These are phyloP conservation scores for Parapristionchus giblindavisi DNA, from an alignment of 2,888 invertebrate species.

Conservation along the genomic window DNA sequence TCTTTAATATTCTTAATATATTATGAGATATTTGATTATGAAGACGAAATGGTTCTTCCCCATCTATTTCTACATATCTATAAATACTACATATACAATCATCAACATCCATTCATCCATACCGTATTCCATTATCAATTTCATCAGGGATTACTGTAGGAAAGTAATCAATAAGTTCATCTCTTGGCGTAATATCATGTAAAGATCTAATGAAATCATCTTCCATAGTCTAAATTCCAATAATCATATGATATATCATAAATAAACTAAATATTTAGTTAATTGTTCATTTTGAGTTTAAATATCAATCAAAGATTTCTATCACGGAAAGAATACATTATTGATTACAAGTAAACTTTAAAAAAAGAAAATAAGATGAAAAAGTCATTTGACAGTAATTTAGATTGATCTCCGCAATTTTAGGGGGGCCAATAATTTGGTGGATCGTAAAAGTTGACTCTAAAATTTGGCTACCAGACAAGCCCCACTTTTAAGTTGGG, in stretches of 20 bases:
- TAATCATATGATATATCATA: not conserved
- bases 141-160: constrained; percentile 43
- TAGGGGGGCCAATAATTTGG: too few relatives aligned
- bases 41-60: constrained; percentile 55
- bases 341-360: too few relatives aligned
- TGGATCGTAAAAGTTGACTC: too few relatives aligned
- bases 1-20: constrained; percentile 12
- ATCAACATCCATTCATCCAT: not conserved
- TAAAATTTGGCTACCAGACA: too few relatives aligned
- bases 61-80: constrained; percentile 53
- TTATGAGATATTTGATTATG: constrained; percentile 45
- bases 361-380: too few relatives aligned
- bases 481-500: too few relatives aligned
- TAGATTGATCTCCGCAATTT: too few relatives aligned
- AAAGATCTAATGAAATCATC: constrained; percentile 44
- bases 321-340: too few relatives aligned
- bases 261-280: not conserved
- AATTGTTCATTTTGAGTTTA: not conserved
- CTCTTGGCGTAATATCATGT: constrained; percentile 56
- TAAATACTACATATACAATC: not conserved
- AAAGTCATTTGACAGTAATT: too few relatives aligned
- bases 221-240: constrained; percentile 41
- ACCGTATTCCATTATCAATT: constrained; percentile 37
- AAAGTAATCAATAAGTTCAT: constrained; percentile 55
- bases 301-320: not conserved